Conservation (phyloP, 2,888 invertebrate species). For the Formica aserva region DNA sequence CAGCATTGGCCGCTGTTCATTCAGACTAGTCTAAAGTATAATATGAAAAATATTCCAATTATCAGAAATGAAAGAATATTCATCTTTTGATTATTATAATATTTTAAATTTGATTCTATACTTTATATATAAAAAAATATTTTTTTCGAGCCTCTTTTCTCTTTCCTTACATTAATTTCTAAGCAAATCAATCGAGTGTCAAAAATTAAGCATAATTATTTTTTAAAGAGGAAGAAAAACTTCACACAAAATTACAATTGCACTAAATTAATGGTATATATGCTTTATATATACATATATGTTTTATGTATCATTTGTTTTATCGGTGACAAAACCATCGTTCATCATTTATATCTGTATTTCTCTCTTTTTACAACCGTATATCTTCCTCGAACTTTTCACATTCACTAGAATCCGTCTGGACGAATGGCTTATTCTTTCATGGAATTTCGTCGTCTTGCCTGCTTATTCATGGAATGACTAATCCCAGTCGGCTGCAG, state of each 20-base stretch:
- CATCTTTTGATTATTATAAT: neutral
- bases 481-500: constrained; percentile 70
- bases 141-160: neutral
- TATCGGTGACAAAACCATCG: neutral
- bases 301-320: neutral
- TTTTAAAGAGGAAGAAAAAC: neutral
- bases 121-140: neutral
- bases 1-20: neutral
- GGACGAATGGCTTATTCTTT: constrained; percentile 50
- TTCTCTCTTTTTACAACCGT: constrained; percentile 6
- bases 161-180: neutral
- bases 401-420: constrained; percentile 19
- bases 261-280: neutral
- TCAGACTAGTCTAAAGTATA: neutral
- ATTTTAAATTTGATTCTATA: neutral
- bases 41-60: neutral
- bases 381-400: neutral
- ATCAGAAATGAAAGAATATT: constrained; percentile 2
- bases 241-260: neutral
- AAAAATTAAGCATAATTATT: neutral
- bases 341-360: neutral
- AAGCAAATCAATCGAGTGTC: neutral
- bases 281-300: neutral
- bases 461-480: constrained; percentile 81
- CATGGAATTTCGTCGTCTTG: constrained; percentile 60